Conservation (phyloP, 2,797 vertebrate genomes). For the Diglossa cyanea region DNA sequence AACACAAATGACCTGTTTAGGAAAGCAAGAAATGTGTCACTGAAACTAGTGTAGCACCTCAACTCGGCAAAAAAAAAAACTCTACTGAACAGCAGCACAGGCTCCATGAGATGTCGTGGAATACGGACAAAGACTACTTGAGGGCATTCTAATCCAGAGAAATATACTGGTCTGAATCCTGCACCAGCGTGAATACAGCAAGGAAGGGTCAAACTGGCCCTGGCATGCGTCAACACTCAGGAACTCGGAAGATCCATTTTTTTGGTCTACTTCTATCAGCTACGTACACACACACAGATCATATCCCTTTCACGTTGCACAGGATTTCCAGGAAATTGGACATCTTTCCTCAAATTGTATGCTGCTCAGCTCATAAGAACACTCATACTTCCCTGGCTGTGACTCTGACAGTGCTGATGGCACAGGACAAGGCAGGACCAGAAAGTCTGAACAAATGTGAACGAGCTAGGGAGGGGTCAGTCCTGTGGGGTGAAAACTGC, state of each 20-base stretch:
- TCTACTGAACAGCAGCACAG: neutral
- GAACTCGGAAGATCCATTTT: neutral
- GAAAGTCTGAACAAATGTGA: neutral
- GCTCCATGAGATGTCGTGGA: neutral
- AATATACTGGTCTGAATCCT: neutral
- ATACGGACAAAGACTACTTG: neutral
- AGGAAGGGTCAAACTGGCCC: neutral
- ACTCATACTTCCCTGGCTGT: neutral
- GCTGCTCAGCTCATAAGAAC: neutral
- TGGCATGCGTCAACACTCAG: accelerated
- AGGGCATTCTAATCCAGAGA: neutral
- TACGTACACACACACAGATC: accelerated
- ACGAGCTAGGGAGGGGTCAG: neutral
- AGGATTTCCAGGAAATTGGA: constrained; percentile 33
- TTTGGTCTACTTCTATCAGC: neutral
- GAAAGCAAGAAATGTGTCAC: neutral
- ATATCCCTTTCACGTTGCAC: neutral
- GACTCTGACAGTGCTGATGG: accelerated
- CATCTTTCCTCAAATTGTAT: neutral
- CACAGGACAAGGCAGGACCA: neutral
- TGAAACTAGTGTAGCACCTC: neutral
- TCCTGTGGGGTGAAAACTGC: neutral
- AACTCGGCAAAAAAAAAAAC: neutral
- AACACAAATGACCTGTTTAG: neutral
- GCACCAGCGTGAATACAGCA: accelerated